phyloP scores from a whole-genome alignment of 2,888 invertebrate species.

The Gastrophysa polygoni region DNA sequence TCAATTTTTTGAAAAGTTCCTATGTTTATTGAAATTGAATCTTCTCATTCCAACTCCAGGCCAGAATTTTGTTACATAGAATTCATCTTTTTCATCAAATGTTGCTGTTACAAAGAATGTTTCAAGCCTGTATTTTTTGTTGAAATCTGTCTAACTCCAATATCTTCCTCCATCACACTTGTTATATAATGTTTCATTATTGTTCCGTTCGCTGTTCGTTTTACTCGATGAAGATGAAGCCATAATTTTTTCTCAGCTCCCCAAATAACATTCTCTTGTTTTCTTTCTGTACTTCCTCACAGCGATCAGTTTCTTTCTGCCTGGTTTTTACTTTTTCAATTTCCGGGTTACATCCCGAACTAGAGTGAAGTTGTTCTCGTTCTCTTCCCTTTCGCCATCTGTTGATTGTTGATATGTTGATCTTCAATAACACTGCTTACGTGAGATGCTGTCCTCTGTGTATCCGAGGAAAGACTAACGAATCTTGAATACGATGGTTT shows the following conservation, averaged over 20 bases:
- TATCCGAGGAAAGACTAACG: background rate
- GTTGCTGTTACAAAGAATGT: conserved; percentile 3
- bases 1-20: background rate
- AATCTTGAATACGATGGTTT: conserved; percentile 2
- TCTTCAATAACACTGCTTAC: background rate
- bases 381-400: background rate
- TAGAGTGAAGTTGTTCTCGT: background rate
- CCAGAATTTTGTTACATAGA: conserved; percentile 1
- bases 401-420: background rate
- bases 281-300: background rate
- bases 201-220: background rate
- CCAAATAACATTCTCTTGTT: background rate
- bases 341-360: background rate
- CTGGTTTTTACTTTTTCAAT: background rate
- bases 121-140: background rate
- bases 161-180: background rate
- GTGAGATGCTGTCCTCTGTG: background rate
- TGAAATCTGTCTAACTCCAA: background rate
- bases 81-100: background rate
- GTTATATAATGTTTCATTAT: background rate
- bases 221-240: background rate
- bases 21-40: conserved; percentile 4
- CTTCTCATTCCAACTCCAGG: conserved; percentile 3
- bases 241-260: background rate
- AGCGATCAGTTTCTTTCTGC: background rate